Evolutionary conservation across 2,797 vertebrate genomes (phyloP), one percentile per base, ranked within the genome.

Genomic region (Tapera naevia): DNA sequence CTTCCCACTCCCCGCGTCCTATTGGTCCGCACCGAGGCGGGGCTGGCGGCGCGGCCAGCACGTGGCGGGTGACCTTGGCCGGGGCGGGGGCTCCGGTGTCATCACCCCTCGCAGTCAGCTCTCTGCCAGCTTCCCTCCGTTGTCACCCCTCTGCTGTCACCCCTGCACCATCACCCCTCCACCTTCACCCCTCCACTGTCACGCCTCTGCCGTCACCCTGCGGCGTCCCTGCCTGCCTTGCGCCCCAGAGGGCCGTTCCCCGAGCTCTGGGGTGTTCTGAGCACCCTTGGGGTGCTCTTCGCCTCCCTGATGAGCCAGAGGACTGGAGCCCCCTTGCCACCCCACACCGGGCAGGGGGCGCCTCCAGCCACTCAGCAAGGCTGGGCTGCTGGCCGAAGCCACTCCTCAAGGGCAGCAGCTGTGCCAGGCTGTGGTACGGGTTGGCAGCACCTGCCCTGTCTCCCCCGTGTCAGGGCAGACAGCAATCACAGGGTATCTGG

Each of bases 11-110:
- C 56, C 79, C 56, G 30, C 39, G 0, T 21, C 13, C 53, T 17
- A 95, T 94, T 93, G 91, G 95, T 1, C 35, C 5, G 7, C 7
- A 30, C 41, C 1, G 67, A 23, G 45, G 88, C 24, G 67, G 89
- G 71, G 72, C 30, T 4, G 85, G 78, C 33, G 43, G 86, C 17
- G 70, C 46, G 72, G 30, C 2, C 19, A 8, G 71, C 93, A 71
- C 82, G 91, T 54, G 91, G 58, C n/a, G 54, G 51, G 64, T 95
- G 95, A 91, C 94, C 91, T 96, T 91, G 93, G 45, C 32, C 41
- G 53, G 41, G 45, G 28, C 6, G 15, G 57, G 10, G 17, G 30
- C 5, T 3, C 4, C 27, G 22, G n/a, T 43, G 32, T 60, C 5
- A 5, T 57, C 33, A n/a, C 30, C 53, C 23, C 33, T 17, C 35